Evolutionary conservation across 2,888 invertebrate species (phyloP).

Genomic region (Hypomecis punctinalis): DNA sequence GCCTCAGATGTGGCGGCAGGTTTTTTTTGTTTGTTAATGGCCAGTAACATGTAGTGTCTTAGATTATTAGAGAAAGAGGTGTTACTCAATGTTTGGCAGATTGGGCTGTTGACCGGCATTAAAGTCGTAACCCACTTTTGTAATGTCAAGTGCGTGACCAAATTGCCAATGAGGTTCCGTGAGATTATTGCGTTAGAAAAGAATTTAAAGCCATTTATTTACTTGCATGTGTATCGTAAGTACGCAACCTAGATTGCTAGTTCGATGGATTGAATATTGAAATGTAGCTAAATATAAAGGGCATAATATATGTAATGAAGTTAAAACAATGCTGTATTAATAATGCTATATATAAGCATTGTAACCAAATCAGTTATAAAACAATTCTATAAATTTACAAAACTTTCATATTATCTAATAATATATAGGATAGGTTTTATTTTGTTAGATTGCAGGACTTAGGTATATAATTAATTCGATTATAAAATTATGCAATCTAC

Average conservation of each 20-base stretch:
- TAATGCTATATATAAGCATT: no score
- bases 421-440: no score
- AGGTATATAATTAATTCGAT: no score
- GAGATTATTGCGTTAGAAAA: slow-evolving; percentile 25
- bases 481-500: no score
- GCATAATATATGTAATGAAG: no score
- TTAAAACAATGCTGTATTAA: no score
- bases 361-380: no score
- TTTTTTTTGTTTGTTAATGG: slow-evolving; percentile 17
- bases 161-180: slow-evolving; percentile 33
- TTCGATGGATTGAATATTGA: background rate
- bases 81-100: slow-evolving; percentile 33
- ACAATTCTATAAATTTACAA: no score
- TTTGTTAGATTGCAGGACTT: no score
- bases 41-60: slow-evolving; percentile 19
- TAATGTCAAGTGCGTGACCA: slow-evolving; percentile 37
- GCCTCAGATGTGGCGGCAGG: background rate
- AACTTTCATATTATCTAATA: no score
- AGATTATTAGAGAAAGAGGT: slow-evolving; percentile 31
- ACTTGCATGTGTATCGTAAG: background rate
- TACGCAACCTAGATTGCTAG: background rate
- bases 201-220: slow-evolving; percentile 20
- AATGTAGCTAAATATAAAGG: no score
- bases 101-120: slow-evolving; percentile 34
- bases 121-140: slow-evolving; percentile 32